Evolutionary conservation across 23 tunicate genomes (phyloP).

Genomic region (Diplosoma virens): DNA sequence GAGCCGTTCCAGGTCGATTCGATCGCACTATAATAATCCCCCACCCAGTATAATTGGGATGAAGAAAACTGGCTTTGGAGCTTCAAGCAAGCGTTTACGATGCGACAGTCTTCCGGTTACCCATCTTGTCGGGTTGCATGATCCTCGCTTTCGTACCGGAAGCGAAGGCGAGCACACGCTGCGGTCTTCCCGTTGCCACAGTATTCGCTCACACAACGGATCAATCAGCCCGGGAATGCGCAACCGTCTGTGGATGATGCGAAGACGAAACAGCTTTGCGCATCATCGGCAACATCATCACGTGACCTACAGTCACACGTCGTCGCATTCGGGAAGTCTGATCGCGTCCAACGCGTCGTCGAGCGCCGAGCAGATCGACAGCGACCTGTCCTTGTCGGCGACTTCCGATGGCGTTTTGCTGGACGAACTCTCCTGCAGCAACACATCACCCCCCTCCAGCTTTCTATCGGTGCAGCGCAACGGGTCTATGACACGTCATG

Average conservation of each 20-base stretch:
- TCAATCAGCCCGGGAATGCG: slow-evolving; percentile 63
- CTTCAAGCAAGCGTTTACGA: slow-evolving; percentile 34
- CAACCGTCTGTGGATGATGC: background rate
- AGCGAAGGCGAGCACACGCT: slow-evolving; percentile 87
- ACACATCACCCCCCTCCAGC: slow-evolving; percentile 34
- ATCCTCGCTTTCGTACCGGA: slow-evolving; percentile 55
- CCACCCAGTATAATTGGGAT: slow-evolving; percentile 81
- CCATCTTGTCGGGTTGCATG: slow-evolving; percentile 26
- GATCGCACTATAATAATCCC: slow-evolving; percentile 63
- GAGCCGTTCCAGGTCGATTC: slow-evolving; percentile 27
- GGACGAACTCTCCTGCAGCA: slow-evolving; percentile 24
- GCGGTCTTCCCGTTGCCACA: slow-evolving; percentile 43
- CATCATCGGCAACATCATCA: slow-evolving; percentile 11
- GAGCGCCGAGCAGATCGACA: slow-evolving; percentile 62
- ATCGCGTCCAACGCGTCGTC: slow-evolving; percentile 55
- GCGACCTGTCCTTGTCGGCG: slow-evolving; percentile 3
- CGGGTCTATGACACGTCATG: background rate
- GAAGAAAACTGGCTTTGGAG: slow-evolving; percentile 36
- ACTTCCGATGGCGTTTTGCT: background rate
- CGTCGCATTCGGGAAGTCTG: slow-evolving; percentile 44
- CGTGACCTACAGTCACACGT: slow-evolving; percentile 9
- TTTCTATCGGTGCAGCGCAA: background rate
- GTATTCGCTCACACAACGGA: slow-evolving; percentile 29
- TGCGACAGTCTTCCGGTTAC: slow-evolving; percentile 78
- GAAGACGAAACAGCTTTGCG: slow-evolving; percentile 11